phyloP scores from a whole-genome alignment of 2,797 vertebrate species.

The Thunnus albacares region DNA sequence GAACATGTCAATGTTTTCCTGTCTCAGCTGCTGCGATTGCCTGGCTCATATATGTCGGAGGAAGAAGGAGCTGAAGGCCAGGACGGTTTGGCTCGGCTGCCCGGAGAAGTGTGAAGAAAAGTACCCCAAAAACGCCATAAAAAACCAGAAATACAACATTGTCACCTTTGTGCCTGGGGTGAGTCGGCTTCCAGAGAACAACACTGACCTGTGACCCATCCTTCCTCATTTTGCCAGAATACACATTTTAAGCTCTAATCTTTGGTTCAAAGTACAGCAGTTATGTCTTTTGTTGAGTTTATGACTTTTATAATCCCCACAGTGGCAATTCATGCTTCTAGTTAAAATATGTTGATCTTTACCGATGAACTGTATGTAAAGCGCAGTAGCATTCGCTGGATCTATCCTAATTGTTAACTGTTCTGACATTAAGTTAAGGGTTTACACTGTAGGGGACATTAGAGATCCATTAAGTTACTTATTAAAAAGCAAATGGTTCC shows the following conservation, averaged over 20 bases:
- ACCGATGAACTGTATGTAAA: constrained; percentile 33
- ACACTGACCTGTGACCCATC: not conserved
- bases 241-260: constrained; percentile 5
- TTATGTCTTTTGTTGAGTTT: constrained; percentile 41
- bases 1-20: not conserved
- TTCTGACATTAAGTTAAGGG: constrained; percentile 44
- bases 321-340: not conserved
- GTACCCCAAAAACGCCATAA: constrained; percentile 96
- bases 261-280: not conserved
- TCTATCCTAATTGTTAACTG: constrained; percentile 40
- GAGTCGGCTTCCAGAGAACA: constrained; percentile 72
- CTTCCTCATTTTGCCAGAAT: not conserved
- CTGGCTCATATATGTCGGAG: constrained; percentile 90
- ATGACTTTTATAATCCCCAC: constrained; percentile 21
- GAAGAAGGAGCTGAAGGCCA: constrained; percentile 91
- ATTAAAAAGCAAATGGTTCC: constrained; percentile 80
- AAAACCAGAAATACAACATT: constrained; percentile 99
- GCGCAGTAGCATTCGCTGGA: not conserved
- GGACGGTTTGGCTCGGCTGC: constrained; percentile 93
- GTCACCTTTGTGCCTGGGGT: constrained; percentile 99
- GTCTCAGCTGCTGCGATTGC: constrained; percentile 93
- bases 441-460: constrained; percentile 67
- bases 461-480: constrained; percentile 78
- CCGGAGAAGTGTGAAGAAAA: constrained; percentile 99
- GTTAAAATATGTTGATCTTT: not conserved